These are phyloP conservation scores for Sciurus carolinensis DNA, from an alignment of 2,797 vertebrate species.

Conservation along the genomic window DNA sequence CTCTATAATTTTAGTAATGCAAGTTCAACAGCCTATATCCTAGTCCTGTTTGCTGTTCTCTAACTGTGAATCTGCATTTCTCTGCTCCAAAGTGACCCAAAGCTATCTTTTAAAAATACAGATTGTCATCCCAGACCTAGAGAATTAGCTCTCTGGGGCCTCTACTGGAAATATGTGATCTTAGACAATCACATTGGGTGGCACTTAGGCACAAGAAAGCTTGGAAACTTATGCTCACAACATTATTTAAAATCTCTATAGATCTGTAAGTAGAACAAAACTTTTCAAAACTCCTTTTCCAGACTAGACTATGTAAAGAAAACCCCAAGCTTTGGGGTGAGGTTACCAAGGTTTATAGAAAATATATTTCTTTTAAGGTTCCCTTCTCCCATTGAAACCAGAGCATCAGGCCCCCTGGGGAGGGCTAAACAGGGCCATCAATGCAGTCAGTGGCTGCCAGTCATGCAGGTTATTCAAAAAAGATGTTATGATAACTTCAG, in stretches of 20 bases:
- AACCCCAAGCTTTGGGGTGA: neutral
- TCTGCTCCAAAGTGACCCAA: neutral
- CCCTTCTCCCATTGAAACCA: neutral
- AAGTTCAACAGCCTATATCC: neutral
- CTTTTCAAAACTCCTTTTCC: slow-evolving; percentile 36
- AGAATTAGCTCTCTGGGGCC: neutral
- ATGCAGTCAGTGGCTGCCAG: neutral
- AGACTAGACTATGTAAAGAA: neutral
- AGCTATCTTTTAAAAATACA: neutral
- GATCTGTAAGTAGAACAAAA: neutral
- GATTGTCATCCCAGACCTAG: neutral
- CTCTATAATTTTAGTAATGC: neutral
- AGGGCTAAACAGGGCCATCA: neutral
- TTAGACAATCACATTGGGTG: neutral
- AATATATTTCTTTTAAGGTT: neutral
- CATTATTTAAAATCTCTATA: neutral
- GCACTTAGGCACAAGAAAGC: neutral
- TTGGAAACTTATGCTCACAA: neutral
- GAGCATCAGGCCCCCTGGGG: fast-evolving
- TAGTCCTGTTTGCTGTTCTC: neutral
- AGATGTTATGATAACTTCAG: neutral
- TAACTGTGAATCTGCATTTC: neutral
- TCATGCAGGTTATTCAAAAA: neutral
- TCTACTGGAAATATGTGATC: neutral
- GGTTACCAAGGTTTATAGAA: neutral